phyloP scores from a whole-genome alignment of 2,113 vertebrate genomes.

The Sterna hirundo region DNA sequence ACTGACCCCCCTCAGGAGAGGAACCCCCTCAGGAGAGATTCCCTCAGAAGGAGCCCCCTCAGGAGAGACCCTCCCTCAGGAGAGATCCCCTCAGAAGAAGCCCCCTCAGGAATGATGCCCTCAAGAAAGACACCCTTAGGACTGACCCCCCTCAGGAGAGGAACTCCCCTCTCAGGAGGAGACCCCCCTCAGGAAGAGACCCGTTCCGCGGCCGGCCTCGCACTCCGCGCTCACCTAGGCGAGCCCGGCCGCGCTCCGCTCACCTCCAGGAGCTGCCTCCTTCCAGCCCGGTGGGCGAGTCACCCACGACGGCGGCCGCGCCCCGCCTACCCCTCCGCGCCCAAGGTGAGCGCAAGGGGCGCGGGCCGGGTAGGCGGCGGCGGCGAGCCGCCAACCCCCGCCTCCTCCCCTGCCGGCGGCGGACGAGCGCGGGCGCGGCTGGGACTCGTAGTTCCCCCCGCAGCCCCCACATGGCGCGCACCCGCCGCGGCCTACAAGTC shows the following conservation, averaged over 20 bases:
- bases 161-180: neutral
- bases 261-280: neutral
- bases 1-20: neutral
- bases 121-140: neutral
- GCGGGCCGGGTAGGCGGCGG: neutral
- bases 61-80: no score
- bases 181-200: neutral
- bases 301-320: neutral
- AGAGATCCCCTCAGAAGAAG: neutral
- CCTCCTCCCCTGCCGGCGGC: neutral
- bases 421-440: neutral
- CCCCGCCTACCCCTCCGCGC: neutral
- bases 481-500: neutral
- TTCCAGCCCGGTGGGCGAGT: neutral
- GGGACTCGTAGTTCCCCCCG: conserved; percentile 32
- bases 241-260: neutral
- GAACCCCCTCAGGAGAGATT: neutral
- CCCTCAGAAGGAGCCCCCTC: neutral
- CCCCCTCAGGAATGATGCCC: neutral
- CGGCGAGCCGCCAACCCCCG: neutral
- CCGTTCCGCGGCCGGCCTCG: neutral
- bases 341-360: neutral
- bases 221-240: neutral
- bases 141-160: no score
- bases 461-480: neutral